Percentiles rank a stretch among this genome's conserved stretches.
These are phyloP conservation scores for Oryzias sinensis DNA, from an alignment of 2,797 vertebrate genomes.

Conservation along the genomic window DNA sequence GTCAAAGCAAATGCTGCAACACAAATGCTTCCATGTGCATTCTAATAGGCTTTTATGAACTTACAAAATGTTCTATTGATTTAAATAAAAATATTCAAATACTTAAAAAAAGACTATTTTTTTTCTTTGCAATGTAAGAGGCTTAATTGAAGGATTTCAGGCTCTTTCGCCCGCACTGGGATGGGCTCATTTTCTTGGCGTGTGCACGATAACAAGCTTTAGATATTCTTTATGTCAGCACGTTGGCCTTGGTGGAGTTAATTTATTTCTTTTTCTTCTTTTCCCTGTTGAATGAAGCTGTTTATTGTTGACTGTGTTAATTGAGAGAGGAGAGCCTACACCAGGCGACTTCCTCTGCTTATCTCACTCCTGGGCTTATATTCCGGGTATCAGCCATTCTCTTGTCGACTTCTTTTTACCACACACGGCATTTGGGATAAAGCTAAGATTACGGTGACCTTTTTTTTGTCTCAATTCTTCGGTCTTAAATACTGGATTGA, in stretches of 20 bases:
- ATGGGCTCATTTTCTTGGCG: conserved; percentile 51
- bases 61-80: conserved; percentile 29
- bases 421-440: no score
- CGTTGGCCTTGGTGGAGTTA: conserved; percentile 46
- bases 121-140: conserved; percentile 49
- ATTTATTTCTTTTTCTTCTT: conserved; percentile 1
- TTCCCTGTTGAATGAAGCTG: conserved; percentile 58
- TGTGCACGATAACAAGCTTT: conserved; percentile 61
- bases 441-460: conserved; percentile 31
- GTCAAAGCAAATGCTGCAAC: conserved; percentile 8
- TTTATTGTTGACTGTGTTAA: conserved; percentile 71
- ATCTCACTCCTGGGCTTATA: conserved; percentile 28
- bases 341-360: conserved; percentile 34
- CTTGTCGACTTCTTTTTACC: conserved; percentile 18
- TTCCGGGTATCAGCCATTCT: conserved; percentile 18
- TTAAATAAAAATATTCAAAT: no score
- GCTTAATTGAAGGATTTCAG: conserved; percentile 65
- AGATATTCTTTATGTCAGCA: conserved; percentile 59
- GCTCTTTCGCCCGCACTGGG: conserved; percentile 44
- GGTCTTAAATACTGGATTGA: conserved; percentile 43
- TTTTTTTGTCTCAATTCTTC: conserved; percentile 27
- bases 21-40: conserved; percentile 37
- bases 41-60: conserved; percentile 53
- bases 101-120: neutral
- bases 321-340: conserved; percentile 50